Base-by-base conservation (phyloP, 2,113 vertebrate species). In the Nesoenas mayeri region DNA sequence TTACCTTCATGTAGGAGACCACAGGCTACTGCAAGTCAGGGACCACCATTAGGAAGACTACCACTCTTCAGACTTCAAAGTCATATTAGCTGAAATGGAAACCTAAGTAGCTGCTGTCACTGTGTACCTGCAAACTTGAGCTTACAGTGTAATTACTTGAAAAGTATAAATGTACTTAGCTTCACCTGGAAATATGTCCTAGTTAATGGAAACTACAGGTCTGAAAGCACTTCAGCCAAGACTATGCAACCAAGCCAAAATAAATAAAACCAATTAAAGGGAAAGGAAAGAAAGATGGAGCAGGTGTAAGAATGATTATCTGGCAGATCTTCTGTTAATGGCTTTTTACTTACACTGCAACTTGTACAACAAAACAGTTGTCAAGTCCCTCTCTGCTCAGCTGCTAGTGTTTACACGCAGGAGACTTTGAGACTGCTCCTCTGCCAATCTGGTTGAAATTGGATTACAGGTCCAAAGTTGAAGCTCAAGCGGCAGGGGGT, bases 401-500 rank as follows among this genome's bases (percentile, higher is more conserved):
- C 36, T 93, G 32, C 48, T 73, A 25, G 9, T 80, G 51, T 64
- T 71, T 74, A 26, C 10, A 50, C 7, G 19, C 10, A 34, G 25
- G 17, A 81, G n/a, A 61, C 36, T 54, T 40, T 64, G 71, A 56
- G 66, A 29, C 11, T 47, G 10, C 17, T 91, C 5, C 32, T 81
- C 11, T 81, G 32, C 10, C 57, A 61, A 0, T 72, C 61, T 74
- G 9, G 5, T 71, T 73, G 34, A 81, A 93, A 64, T 10, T 38
- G 56, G 13, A 11, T 64, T 32, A 50, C 15, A 31, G 22, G 31
- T 61, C 29, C 26, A 56, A 78, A 78, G 20, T 0, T 74, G 42
- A 34, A 84, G 20, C n/a, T 67, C 26, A 42, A 5, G 11, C 24
- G 4, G 3, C 10, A 11, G 13, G 2, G 5, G 5, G 11, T 1